Percentiles rank a stretch among this genome's conserved stretches.
These are phyloP conservation scores for Anabacerthia variegaticeps DNA, from an alignment of 2,797 vertebrate genomes.

Conservation along the genomic window DNA sequence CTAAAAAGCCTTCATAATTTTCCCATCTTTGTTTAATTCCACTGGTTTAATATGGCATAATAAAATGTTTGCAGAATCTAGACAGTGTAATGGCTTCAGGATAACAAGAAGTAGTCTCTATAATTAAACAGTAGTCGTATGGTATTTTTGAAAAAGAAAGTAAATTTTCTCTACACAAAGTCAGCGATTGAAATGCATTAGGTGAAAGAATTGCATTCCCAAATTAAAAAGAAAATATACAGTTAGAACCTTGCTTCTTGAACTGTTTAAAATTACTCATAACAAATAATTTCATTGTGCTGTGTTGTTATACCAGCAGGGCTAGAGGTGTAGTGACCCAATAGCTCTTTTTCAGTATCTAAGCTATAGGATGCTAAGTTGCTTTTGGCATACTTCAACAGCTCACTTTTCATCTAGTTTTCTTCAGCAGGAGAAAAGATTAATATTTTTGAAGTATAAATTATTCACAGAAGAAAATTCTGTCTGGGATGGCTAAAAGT, in stretches of 20 bases:
- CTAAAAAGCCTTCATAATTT: background rate
- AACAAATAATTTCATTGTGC: background rate
- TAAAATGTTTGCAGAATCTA: background rate
- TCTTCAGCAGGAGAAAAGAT: background rate
- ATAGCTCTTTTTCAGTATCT: background rate
- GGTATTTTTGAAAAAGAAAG: background rate
- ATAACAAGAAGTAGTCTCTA: background rate
- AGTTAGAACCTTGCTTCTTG: background rate
- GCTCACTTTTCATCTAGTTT: background rate
- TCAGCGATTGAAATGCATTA: background rate
- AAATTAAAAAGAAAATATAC: background rate
- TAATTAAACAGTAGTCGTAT: background rate
- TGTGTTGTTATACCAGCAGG: background rate
- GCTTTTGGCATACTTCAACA: background rate
- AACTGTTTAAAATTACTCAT: background rate
- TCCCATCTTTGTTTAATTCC: background rate
- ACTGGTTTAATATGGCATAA: background rate
- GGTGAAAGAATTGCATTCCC: background rate
- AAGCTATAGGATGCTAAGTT: background rate
- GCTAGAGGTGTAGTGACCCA: background rate
- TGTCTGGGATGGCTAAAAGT: background rate
- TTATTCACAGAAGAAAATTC: background rate
- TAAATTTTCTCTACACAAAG: background rate
- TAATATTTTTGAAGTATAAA: background rate
- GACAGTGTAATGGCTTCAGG: background rate